Evolutionary conservation across 2,888 invertebrate genomes (phyloP).

Genomic region (Eupsilia transversa): DNA sequence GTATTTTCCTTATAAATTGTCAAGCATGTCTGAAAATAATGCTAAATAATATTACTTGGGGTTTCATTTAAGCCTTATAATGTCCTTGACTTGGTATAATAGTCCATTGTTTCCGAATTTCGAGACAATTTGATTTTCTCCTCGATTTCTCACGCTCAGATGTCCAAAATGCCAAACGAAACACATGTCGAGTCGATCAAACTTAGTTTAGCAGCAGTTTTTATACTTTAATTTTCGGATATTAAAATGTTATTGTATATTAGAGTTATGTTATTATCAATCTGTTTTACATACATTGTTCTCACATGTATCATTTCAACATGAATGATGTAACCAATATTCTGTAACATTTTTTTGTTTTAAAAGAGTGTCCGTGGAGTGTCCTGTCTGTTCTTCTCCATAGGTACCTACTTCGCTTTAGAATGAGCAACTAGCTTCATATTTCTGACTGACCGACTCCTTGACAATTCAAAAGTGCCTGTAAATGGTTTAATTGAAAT

Average conservation of each 20-base stretch:
- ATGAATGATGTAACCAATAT: too few species aligned
- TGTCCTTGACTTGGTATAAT: slow-evolving; percentile 48
- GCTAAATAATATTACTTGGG: slow-evolving; percentile 9
- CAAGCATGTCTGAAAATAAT: slow-evolving; percentile 14
- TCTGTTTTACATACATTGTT: not conserved
- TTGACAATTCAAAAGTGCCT: too few species aligned
- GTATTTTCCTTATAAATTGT: slow-evolving; percentile 12
- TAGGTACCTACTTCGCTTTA: too few species aligned
- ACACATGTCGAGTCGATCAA: slow-evolving; percentile 32
- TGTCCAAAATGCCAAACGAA: slow-evolving; percentile 29
- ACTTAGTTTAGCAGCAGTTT: slow-evolving; percentile 5
- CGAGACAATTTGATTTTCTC: slow-evolving; percentile 50
- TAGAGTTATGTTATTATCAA: not conserved
- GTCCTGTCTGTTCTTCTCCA: too few species aligned
- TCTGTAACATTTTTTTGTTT: too few species aligned
- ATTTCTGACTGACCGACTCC: too few species aligned
- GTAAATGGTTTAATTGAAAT: too few species aligned
- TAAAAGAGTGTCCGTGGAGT: too few species aligned
- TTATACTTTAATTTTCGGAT: not conserved
- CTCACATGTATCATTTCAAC: too few species aligned
- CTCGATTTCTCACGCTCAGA: slow-evolving; percentile 44
- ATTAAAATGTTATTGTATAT: not conserved
- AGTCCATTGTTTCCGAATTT: slow-evolving; percentile 39
- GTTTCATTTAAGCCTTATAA: slow-evolving; percentile 24
- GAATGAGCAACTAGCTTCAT: too few species aligned